Conservation (phyloP, 2,797 vertebrate species). For the Babyrousa celebensis region DNA sequence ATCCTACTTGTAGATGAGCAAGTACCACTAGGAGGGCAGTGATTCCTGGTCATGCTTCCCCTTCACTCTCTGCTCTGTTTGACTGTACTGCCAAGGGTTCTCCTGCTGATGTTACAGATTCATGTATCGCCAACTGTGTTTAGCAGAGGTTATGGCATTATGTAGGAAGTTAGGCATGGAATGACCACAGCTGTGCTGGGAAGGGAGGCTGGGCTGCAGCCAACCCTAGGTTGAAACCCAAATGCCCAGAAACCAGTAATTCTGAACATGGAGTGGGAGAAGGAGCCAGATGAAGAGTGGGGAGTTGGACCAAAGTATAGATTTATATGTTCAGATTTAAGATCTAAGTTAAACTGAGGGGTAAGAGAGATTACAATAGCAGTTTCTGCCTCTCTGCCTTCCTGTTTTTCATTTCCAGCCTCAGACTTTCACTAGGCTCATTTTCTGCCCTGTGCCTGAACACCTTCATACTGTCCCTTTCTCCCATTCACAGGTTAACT, state of each 20-base stretch:
- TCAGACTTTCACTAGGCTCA: neutral
- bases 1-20: neutral
- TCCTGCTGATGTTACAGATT: neutral
- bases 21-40: neutral
- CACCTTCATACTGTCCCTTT: neutral
- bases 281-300: neutral
- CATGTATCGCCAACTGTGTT: neutral
- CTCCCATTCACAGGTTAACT: neutral
- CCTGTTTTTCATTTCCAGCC: neutral
- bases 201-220: neutral
- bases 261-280: neutral
- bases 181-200: neutral
- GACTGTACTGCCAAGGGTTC: neutral
- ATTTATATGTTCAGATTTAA: neutral
- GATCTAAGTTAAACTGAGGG: neutral
- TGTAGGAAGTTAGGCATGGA: neutral
- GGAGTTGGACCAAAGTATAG: neutral
- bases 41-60: neutral
- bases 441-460: neutral
- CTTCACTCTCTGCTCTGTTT: constrained; percentile 33
- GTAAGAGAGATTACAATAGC: neutral
- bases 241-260: constrained; percentile 37
- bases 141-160: neutral
- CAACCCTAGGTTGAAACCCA: constrained; percentile 18
- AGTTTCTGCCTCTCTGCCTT: neutral